Evolutionary conservation across 1,140 invertebrate genomes (phyloP).

Genomic region (Helicoverpa zea): DNA sequence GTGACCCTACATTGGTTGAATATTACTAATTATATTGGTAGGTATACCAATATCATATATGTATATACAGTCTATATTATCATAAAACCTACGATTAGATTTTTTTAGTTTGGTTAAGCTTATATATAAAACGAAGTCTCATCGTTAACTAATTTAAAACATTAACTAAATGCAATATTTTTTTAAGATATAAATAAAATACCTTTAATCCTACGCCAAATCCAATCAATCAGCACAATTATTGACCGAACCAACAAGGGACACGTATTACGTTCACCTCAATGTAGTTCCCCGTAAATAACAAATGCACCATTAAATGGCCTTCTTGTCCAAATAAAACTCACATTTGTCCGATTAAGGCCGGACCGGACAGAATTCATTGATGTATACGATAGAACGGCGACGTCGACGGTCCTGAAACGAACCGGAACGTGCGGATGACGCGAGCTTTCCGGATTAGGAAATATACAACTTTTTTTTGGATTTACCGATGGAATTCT

Average conservation of each 20-base stretch:
- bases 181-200: too few species aligned
- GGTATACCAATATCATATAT: too few species aligned
- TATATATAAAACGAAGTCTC: too few species aligned
- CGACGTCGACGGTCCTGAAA: constrained; percentile 28
- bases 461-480: constrained; percentile 37
- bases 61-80: too few species aligned
- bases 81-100: too few species aligned
- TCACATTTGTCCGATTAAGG: constrained; percentile 48
- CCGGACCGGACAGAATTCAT: constrained; percentile 45
- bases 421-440: constrained; percentile 47
- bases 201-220: neutral
- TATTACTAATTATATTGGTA: too few species aligned
- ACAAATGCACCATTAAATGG: constrained; percentile 44
- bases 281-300: constrained; percentile 16
- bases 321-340: constrained; percentile 45
- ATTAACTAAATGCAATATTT: too few species aligned
- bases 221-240: constrained; percentile 3
- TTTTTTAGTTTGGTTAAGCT: too few species aligned
- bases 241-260: neutral
- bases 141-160: too few species aligned
- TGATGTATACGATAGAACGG: constrained; percentile 37
- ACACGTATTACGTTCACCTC: neutral
- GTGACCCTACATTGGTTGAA: too few species aligned
- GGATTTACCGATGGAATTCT: constrained; percentile 10
- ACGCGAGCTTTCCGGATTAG: constrained; percentile 48